Evolutionary conservation across 2,888 invertebrate genomes (phyloP), one percentile per base, ranked within the genome.

Genomic region (Xanthostigma xanthostigma): DNA sequence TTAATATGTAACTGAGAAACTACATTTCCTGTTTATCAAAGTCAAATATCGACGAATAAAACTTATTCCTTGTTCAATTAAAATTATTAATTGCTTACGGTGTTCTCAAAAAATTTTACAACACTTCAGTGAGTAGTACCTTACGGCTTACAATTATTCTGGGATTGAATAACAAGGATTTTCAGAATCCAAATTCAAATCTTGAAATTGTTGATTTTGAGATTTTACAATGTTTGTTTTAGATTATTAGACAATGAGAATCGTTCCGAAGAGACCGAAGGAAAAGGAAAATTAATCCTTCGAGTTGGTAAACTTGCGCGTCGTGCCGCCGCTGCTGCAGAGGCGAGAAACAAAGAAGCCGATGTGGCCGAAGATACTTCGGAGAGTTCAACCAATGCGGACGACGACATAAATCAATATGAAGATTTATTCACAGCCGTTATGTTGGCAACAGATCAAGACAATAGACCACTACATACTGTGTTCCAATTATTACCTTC

Each of bases 401-500:
- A 90, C 54, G 87, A 89, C 50, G 84, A 84, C 55, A 68, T 78
- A 44, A 78, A 76, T 59, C 73, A 74, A n/a, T 84, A 82, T 60
- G 94, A 96, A 66, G 93, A 95, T 62, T 72, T 96, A 9, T 93
- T 97, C 62, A 80, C 81, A 53, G 78, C 90, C 11, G 84, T 86
- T 35, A 91, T 96, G 83, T 81, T 84, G 45, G 90, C 92, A 1
- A 84, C 83, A 12, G 86, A 90, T 62, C 73, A 77, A 36, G 87
- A 87, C 52, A 84, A 83, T 38, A 77, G 95, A n/a, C 77, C 84
- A 0, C 71, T 97, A 6, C 86, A 92, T 63, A 76, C 81, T 3
- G 85, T 84, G 55, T 97, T 97, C 65, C 89, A 93, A 63, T 75
- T 96, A 49, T 73, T 97, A 45, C 96, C 96, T 1, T 90, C 92